Conservation (phyloP, 2,888 invertebrate species). For the Cephonodes hylas region DNA sequence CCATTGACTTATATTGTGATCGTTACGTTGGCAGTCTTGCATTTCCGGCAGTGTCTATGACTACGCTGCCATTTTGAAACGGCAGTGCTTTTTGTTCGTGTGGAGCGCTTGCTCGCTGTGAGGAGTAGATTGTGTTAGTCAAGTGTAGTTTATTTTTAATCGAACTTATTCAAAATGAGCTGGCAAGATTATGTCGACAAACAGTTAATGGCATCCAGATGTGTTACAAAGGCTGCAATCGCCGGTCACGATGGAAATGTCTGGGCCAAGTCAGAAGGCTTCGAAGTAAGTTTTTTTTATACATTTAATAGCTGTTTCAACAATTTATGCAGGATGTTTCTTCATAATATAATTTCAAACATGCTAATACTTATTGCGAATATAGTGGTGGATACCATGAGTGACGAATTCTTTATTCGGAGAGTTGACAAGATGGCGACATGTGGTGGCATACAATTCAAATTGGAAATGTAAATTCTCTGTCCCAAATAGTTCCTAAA, state of each 20-base stretch:
- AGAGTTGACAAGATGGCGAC: slow-evolving; percentile 80
- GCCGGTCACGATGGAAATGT: slow-evolving; percentile 97
- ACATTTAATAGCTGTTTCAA: not conserved
- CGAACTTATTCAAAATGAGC: slow-evolving; percentile 89
- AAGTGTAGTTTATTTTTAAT: slow-evolving; percentile 79
- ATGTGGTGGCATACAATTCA: slow-evolving; percentile 68
- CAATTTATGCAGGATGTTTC: not conserved
- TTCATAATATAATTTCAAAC: not conserved
- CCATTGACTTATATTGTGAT: slow-evolving; percentile 10
- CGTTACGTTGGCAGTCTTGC: slow-evolving; percentile 44
- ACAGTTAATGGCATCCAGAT: slow-evolving; percentile 96
- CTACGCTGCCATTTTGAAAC: slow-evolving; percentile 78
- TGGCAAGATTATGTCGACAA: slow-evolving; percentile 99
- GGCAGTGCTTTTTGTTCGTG: slow-evolving; percentile 81
- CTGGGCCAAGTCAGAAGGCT: slow-evolving; percentile 96
- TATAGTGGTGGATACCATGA: not conserved
- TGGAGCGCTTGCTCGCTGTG: slow-evolving; percentile 80
- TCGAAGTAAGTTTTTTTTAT: slow-evolving; percentile 89
- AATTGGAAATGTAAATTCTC: slow-evolving; percentile 41
- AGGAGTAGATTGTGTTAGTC: slow-evolving; percentile 73
- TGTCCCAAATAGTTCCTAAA: not conserved
- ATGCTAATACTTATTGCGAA: not conserved
- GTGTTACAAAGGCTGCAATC: slow-evolving; percentile 96
- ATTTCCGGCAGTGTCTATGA: slow-evolving; percentile 72
- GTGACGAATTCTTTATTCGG: slow-evolving; percentile 64